Evolutionary conservation across 2,113 vertebrate genomes (phyloP).

Genomic region (Cheirogaleus medius): DNA sequence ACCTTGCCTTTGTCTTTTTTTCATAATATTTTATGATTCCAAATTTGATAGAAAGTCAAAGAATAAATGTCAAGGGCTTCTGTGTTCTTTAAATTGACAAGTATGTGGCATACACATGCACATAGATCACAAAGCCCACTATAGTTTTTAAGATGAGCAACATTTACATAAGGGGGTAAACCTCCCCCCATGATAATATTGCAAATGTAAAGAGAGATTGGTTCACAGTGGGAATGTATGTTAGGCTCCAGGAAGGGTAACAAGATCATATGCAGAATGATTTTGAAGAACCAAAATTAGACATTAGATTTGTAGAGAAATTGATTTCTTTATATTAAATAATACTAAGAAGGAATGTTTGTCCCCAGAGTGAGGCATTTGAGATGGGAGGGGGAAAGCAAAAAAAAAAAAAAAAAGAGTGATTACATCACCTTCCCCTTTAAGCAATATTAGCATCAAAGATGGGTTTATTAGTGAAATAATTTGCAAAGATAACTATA

Average conservation of each 20-base stretch:
- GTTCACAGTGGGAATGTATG: background rate
- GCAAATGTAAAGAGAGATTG: background rate
- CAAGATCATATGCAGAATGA: background rate
- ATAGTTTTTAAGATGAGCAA: background rate
- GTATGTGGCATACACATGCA: background rate
- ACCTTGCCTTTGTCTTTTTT: background rate
- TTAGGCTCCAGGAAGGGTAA: background rate
- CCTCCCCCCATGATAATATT: background rate
- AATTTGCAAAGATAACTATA: constrained; percentile 39
- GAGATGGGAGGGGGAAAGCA: background rate
- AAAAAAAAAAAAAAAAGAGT: background rate
- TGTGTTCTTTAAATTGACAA: background rate
- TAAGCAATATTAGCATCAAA: constrained; percentile 53
- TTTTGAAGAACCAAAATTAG: constrained; percentile 53
- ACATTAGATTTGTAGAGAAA: constrained; percentile 1
- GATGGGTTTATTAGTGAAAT: constrained; percentile 38
- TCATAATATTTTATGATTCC: background rate
- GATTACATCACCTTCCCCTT: constrained; percentile 54
- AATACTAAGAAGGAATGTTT: constrained; percentile 50
- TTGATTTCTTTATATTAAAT: constrained; percentile 15
- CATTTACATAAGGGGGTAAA: background rate
- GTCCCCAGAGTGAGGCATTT: constrained; percentile 13
- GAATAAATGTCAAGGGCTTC: background rate
- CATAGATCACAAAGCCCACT: background rate
- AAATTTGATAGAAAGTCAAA: background rate